These are phyloP conservation scores for Alectura lathami DNA, from an alignment of 2,113 vertebrate species.

Conservation along the genomic window DNA sequence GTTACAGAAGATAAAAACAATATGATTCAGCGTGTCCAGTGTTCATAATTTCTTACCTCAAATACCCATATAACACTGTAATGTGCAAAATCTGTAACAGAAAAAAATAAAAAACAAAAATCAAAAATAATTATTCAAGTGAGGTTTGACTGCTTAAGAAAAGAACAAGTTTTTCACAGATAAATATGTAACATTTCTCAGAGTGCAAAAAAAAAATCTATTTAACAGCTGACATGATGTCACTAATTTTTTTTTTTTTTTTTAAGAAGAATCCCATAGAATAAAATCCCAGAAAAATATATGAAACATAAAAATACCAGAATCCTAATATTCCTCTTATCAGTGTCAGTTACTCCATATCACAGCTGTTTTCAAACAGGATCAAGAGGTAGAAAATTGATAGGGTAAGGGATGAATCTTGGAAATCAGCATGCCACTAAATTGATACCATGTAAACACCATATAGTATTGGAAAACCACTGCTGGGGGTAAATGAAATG, in stretches of 20 bases:
- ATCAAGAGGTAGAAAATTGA: slow-evolving; percentile 74
- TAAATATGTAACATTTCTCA: background rate
- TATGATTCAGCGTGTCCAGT: background rate
- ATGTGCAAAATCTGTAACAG: background rate
- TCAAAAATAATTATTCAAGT: background rate
- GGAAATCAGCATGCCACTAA: slow-evolving; percentile 80
- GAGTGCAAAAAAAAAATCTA: background rate
- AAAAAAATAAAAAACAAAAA: background rate
- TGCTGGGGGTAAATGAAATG: slow-evolving; percentile 83
- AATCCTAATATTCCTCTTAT: slow-evolving; percentile 16
- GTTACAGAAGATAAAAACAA: background rate
- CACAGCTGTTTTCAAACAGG: slow-evolving; percentile 57
- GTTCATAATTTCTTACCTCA: background rate
- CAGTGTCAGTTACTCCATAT: slow-evolving; percentile 11
- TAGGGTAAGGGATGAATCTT: slow-evolving; percentile 66
- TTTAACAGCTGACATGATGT: background rate
- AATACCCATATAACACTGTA: background rate
- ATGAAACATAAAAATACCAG: background rate
- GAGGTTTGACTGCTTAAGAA: background rate
- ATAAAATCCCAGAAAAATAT: slow-evolving; percentile 19
- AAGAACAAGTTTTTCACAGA: background rate
- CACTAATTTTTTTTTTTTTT: background rate
- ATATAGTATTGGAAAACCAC: slow-evolving; percentile 78
- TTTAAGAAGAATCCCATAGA: background rate
- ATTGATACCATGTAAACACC: slow-evolving; percentile 81